Base-by-base conservation (phyloP, 2,888 invertebrate genomes). In the Apodemia duryi region DNA sequence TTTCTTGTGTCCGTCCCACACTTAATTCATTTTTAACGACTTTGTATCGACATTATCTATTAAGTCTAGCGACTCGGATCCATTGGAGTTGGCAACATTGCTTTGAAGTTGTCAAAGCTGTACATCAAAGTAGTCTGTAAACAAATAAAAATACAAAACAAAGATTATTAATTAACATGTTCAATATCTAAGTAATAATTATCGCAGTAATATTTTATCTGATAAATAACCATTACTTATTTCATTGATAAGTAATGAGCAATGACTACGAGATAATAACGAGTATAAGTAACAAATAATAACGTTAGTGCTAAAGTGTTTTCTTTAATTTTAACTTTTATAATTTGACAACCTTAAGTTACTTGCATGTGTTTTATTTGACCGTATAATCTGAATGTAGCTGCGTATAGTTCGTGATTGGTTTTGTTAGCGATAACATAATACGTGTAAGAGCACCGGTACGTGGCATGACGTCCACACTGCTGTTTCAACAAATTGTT, bases 381-480 rank as follows among this genome's bases (percentile, higher is more conserved):
- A 46, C 9, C 29, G 63, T 13, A 57, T 57, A 21, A 51, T 63
- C 28, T 38, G 49, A 65, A 61, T 65, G 46, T 64, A 35, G 60
- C 10, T 32, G 52, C 51, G 29, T 61, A 41, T 38, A 61, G 61
- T 65, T 46, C 65, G 68, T 70, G 68, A 65, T 72, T 73, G 76
- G 72, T 74, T 75, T 76, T 71, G 72, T 69, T 67, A 70, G 75
- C 77, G 81, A 86, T 88, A 88, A 87, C 86, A 84, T 73, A 73
- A 60, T 60, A 60, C 57, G 57, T 60, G 57, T 60, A 60, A 57
- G 32, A 60, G 32, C 32, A 66, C 83, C 78, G 79, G 80, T 79
- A 90, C 90, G 90, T 90, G 91, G 91, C 89, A 76, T 88, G 83
- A 85, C 82, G 81, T 69, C 66, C 65, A 67, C 61, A 63, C 62